Evolutionary conservation across 2,113 vertebrate species (phyloP), one percentile per base, ranked within the genome.

Genomic region (Ceyx margarethae): DNA sequence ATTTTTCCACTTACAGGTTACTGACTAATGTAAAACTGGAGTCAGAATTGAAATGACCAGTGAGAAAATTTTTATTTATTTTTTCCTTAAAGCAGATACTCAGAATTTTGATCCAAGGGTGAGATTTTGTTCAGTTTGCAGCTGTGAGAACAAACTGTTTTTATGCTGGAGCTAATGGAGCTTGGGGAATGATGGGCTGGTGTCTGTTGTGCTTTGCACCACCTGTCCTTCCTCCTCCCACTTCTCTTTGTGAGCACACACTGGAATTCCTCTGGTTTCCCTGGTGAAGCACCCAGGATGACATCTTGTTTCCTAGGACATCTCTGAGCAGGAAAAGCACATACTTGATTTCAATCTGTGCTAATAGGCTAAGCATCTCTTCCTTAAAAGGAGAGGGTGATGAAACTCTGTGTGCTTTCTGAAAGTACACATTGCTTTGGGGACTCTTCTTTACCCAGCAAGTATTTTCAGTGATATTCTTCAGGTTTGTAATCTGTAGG

Each of bases 121-220:
- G 40, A 7, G 19, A 25, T 93, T 94, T 85, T 69, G 56, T 92
- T 93, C 89, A 71, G 26, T 82, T 93, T 81, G n/a, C 42, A 50
- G 42, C 83, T 94, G 72, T 81, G 13, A 81, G 89, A 93, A 92
- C 83, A 81, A 90, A 81, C 57, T 60, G 68, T 17, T 95, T 85
- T 78, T 78, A 43, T 91, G 57, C 31, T 73, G 62, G 17, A 46
- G 64, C 40, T 85, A 60, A 80, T 51, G 75, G 77, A 82, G 46
- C 75, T 17, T 82, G 46, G 3, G 31, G 79, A 89, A 25, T 35
- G 64, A 91, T 0, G 3, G 48, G 37, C 72, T 89, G 65, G 11
- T 91, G 33, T 66, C 81, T 92, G 83, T 77, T 91, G 86, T 89
- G 74, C 69, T 84, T 89, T 72, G 0, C 40, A 92, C 81, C 69